These are phyloP conservation scores for Ceratina australensis DNA, from an alignment of 1,140 invertebrate genomes.

Conservation along the genomic window DNA sequence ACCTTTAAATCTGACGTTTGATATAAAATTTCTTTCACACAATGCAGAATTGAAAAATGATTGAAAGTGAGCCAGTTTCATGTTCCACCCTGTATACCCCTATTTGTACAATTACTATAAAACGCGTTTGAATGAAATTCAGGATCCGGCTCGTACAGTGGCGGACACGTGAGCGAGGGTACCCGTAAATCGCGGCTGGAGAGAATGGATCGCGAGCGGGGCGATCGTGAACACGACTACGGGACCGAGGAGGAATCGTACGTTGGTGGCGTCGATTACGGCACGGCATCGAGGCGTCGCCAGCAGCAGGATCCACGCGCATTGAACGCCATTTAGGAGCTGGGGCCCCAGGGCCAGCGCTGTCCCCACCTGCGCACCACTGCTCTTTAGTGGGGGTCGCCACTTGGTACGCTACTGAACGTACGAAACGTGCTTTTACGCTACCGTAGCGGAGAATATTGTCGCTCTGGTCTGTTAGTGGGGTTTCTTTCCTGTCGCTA, in stretches of 20 bases:
- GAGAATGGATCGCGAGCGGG: slow-evolving; percentile 68
- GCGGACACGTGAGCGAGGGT: slow-evolving; percentile 65
- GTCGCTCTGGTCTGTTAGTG: slow-evolving; percentile 60
- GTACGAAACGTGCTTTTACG: slow-evolving; percentile 57
- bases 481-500: slow-evolving; percentile 61
- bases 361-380: slow-evolving; percentile 78
- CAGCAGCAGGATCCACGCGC: slow-evolving; percentile 76
- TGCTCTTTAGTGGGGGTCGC: slow-evolving; percentile 71
- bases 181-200: slow-evolving; percentile 75
- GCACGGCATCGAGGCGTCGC: slow-evolving; percentile 68
- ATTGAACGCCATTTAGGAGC: slow-evolving; percentile 78
- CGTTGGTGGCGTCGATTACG: slow-evolving; percentile 67
- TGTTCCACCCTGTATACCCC: too few relatives aligned
- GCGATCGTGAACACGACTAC: slow-evolving; percentile 74
- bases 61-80: too few relatives aligned
- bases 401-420: slow-evolving; percentile 59
- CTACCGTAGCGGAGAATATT: slow-evolving; percentile 55
- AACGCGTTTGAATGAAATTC: background rate
- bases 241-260: slow-evolving; percentile 73
- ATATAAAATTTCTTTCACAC: too few relatives aligned
- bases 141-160: slow-evolving; percentile 69
- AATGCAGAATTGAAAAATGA: too few relatives aligned
- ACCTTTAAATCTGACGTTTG: too few relatives aligned
- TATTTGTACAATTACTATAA: background rate
- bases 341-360: slow-evolving; percentile 78